Conservation (phyloP, 2,797 vertebrate genomes). For the Vipera latastei region DNA sequence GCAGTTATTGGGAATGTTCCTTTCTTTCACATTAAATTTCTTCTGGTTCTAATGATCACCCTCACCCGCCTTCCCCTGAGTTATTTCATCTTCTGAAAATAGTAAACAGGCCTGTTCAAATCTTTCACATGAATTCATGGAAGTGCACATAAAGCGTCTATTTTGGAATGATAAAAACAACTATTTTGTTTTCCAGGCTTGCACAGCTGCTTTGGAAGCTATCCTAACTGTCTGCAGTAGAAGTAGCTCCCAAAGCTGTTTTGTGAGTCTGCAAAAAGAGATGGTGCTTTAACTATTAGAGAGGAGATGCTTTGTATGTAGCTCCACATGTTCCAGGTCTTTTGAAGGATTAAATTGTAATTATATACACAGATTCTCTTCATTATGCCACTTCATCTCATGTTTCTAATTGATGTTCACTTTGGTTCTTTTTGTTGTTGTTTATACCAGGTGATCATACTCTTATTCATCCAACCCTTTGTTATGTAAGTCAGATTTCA, state of each 20-base stretch:
- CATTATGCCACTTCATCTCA: not conserved
- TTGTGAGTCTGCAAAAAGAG: not conserved
- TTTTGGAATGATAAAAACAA: not conserved
- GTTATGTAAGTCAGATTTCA: not conserved
- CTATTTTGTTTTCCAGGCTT: not conserved
- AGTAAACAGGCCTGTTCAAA: not conserved
- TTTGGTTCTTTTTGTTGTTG: not conserved
- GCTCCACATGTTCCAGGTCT: not conserved
- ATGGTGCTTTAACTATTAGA: not conserved
- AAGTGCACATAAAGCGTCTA: not conserved
- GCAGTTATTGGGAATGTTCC: not conserved
- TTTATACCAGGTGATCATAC: too few relatives aligned
- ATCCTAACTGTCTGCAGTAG: not conserved
- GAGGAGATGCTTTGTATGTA: not conserved
- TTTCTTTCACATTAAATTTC: not conserved
- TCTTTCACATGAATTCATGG: not conserved
- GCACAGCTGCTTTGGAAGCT: not conserved
- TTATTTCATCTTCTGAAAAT: not conserved
- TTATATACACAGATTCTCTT: not conserved
- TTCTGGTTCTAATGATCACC: not conserved
- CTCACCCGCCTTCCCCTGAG: not conserved
- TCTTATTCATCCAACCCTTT: not conserved
- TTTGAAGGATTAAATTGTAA: not conserved
- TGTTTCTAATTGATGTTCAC: not conserved
- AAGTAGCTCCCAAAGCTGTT: not conserved